These are phyloP conservation scores for Chondrosia reniformis DNA, from an alignment of 37 sponge, comb jelly and placozoan species.

Conservation along the genomic window DNA sequence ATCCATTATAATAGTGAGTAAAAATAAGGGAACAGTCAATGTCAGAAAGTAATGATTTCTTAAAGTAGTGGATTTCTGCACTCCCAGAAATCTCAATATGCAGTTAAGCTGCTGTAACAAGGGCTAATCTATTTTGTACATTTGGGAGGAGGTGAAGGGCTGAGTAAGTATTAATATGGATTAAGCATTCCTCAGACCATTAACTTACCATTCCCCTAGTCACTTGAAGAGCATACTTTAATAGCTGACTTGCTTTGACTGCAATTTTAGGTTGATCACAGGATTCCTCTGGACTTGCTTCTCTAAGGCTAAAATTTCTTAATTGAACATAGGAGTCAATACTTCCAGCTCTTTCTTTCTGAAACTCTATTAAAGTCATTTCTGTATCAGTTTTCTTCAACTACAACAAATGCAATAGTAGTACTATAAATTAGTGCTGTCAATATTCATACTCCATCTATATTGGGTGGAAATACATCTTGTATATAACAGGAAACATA, in stretches of 20 bases:
- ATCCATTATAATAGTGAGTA: too few species aligned
- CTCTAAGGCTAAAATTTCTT: neutral
- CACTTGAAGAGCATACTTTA: slow-evolving; percentile 11
- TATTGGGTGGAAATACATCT: too few species aligned
- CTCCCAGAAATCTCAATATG: too few species aligned
- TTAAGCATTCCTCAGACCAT: too few species aligned
- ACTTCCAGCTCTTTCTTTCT: slow-evolving; percentile 22
- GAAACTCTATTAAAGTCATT: slow-evolving; percentile 13
- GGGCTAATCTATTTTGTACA: too few species aligned
- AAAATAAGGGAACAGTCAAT: too few species aligned
- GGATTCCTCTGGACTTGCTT: neutral
- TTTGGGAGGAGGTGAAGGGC: too few species aligned
- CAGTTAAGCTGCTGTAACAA: too few species aligned
- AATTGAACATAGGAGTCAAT: slow-evolving; percentile 19
- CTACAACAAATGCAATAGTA: neutral
- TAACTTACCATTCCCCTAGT: slow-evolving; percentile 13
- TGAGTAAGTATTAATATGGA: too few species aligned
- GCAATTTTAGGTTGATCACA: slow-evolving; percentile 2
- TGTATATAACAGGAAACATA: too few species aligned
- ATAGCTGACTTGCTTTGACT: slow-evolving; percentile 5
- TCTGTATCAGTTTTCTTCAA: neutral
- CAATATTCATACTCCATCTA: neutral
- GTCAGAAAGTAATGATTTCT: too few species aligned
- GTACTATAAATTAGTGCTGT: neutral
- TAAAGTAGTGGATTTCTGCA: too few species aligned